A percentile compares a stretch with the other conserved stretches of the same genome.
Conservation (phyloP, 2,797 vertebrate species). For the Leptoclinus maculatus region DNA sequence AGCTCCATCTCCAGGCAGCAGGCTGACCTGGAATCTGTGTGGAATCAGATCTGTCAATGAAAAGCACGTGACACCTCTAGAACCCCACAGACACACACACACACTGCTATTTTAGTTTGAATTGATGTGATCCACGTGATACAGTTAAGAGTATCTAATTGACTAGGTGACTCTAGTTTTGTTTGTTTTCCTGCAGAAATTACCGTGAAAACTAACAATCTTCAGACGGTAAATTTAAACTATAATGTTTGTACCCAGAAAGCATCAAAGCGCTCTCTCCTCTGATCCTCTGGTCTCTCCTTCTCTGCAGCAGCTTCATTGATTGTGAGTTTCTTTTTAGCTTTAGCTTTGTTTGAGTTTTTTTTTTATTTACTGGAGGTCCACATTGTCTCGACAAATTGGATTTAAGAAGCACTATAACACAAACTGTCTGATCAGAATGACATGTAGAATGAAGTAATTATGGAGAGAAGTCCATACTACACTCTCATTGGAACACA, state of each 20-base stretch:
- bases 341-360: background rate
- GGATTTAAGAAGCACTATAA: background rate
- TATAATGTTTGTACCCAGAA: background rate
- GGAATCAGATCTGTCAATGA: too few species aligned
- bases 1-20: slow-evolving; percentile 53
- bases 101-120: background rate
- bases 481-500: background rate
- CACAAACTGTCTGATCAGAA: background rate
- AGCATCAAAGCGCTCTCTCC: background rate
- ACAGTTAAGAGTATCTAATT: background rate
- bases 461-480: background rate
- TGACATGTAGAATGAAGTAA: too few species aligned
- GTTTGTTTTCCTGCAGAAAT: background rate
- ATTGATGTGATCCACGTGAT: background rate
- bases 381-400: background rate
- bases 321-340: background rate
- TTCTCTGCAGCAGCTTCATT: background rate
- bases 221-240: background rate
- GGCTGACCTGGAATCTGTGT: background rate
- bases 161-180: background rate
- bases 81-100: background rate
- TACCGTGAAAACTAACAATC: too few species aligned
- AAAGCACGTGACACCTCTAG: too few species aligned
- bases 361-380: background rate
- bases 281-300: background rate